Conservation (phyloP, 2,113 vertebrate species). For the Actenoides lindsayi region DNA sequence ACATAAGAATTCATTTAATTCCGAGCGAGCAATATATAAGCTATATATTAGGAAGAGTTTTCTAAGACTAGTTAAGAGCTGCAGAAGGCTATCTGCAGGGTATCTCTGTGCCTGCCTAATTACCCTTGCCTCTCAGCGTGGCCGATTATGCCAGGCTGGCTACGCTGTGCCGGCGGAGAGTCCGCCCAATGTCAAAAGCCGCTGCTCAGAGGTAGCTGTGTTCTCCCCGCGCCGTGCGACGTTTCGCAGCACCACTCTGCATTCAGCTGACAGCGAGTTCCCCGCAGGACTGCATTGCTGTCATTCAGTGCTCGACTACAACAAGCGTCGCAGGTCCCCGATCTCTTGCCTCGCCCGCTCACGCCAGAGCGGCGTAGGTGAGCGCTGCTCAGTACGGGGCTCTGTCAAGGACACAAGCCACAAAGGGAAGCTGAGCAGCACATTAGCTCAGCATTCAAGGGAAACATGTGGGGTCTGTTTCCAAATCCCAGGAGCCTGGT, state of each 20-base stretch:
- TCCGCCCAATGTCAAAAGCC: not conserved
- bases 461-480: not conserved
- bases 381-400: not conserved
- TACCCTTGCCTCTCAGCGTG: conserved; percentile 5
- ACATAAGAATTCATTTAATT: not conserved
- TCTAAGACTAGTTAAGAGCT: not conserved
- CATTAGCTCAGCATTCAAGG: not conserved
- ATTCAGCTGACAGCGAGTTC: not conserved
- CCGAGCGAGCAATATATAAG: not conserved
- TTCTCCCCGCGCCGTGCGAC: not conserved
- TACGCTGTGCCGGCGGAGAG: not conserved
- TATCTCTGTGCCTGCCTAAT: conserved; percentile 26
- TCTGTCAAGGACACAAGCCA: not conserved
- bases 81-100: conserved; percentile 47
- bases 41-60: not conserved
- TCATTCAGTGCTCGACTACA: not conserved
- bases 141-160: conserved; percentile 23
- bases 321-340: rapidly evolving
- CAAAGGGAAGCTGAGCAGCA: not conserved
- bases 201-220: not conserved
- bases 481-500: not conserved
- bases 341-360: not conserved
- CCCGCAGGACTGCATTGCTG: not conserved
- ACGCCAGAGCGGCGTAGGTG: rapidly evolving
- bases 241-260: not conserved